Evolutionary conservation across 30 jellyfish, hydroid and myxozoan species (phyloP).

Genomic region (Cassiopea andromeda): DNA sequence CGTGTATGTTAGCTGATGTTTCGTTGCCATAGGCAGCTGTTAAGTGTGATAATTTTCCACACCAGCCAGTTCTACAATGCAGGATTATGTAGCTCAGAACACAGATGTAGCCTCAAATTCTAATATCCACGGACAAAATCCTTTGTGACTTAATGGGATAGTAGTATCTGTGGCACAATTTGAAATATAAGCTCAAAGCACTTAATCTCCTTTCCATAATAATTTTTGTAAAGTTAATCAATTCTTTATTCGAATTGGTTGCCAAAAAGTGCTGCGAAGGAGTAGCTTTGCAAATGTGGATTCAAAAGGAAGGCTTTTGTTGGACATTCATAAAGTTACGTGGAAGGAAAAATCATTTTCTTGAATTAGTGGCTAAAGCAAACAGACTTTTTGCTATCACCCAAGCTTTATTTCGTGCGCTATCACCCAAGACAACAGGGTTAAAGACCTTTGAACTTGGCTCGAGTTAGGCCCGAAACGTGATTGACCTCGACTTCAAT

Average conservation of each 20-base stretch:
- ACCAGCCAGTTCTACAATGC: background rate
- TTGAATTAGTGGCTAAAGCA: no score
- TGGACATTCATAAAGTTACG: no score
- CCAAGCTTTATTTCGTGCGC: no score
- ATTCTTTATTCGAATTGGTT: background rate
- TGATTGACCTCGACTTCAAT: no score
- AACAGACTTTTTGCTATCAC: no score
- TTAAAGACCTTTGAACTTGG: no score
- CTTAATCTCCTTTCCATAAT: background rate
- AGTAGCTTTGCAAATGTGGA: background rate
- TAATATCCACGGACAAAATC: background rate
- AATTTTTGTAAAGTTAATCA: background rate
- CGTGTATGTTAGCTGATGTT: background rate
- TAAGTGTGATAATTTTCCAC: background rate
- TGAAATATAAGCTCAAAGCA: background rate
- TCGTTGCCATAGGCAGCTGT: conserved; percentile 1
- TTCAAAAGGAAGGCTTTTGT: no score
- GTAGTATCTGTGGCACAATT: background rate
- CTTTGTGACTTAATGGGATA: conserved; percentile 6
- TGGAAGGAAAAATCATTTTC: no score
- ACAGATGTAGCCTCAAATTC: conserved; percentile 7
- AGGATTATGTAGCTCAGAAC: background rate
- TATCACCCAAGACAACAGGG: no score
- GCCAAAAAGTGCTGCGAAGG: background rate
- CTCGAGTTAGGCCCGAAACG: no score